Evolutionary conservation across 2,888 invertebrate species (phyloP).

Genomic region (Lathronympha strigana): DNA sequence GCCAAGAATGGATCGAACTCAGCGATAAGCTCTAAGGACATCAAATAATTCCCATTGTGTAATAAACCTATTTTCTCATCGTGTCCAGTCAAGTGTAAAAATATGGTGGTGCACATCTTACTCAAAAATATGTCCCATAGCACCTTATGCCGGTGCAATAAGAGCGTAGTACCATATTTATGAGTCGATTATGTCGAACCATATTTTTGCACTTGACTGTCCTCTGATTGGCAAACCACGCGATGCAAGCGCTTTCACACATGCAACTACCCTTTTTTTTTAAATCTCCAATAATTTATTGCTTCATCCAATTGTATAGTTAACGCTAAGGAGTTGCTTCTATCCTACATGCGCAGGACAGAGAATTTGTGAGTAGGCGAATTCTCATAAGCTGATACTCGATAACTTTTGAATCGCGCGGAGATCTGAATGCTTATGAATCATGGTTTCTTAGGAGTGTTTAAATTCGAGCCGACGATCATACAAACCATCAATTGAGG

Average conservation of each 20-base stretch:
- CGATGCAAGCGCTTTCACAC: slow-evolving; percentile 33
- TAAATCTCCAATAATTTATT: slow-evolving; percentile 23
- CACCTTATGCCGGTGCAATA: too few species aligned
- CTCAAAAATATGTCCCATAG: too few species aligned
- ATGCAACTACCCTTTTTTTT: slow-evolving; percentile 30
- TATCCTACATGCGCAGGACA: background rate
- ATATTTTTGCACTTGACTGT: too few species aligned
- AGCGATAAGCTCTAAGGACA: slow-evolving; percentile 51
- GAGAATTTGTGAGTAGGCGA: background rate
- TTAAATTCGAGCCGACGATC: too few species aligned
- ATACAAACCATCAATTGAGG: too few species aligned
- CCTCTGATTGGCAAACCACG: slow-evolving; percentile 42
- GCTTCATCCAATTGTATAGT: background rate
- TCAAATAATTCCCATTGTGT: slow-evolving; percentile 49
- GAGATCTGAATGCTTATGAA: too few species aligned
- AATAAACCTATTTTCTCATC: slow-evolving; percentile 35
- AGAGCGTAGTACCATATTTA: too few species aligned
- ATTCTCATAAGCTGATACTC: background rate
- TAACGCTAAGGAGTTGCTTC: background rate
- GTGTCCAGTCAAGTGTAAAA: too few species aligned
- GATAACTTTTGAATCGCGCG: too few species aligned
- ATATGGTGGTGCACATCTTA: too few species aligned
- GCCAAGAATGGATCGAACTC: slow-evolving; percentile 53
- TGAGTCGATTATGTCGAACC: too few species aligned
- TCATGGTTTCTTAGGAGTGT: too few species aligned